Evolutionary conservation across 2,888 invertebrate species (phyloP).

Genomic region (Bembecia ichneumoniformis): DNA sequence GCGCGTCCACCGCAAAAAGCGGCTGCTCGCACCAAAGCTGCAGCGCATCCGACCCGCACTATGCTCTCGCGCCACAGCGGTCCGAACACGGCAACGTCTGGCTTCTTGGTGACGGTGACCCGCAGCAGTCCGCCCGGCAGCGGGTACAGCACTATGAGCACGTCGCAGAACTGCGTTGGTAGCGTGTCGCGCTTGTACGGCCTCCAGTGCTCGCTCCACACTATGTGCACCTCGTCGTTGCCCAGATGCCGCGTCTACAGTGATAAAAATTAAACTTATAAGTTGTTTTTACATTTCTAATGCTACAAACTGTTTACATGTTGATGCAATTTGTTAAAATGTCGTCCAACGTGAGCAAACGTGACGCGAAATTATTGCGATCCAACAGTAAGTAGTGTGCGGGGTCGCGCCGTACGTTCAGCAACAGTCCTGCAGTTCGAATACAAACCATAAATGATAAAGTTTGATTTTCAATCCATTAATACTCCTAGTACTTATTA

Average conservation of each 20-base stretch:
- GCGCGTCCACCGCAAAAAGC: slow-evolving; percentile 93
- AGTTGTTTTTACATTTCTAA: too few relatives aligned
- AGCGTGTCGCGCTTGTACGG: slow-evolving; percentile 97
- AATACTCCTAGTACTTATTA: too few relatives aligned
- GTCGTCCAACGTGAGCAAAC: background rate
- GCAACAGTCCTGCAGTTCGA: too few relatives aligned
- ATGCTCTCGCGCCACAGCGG: slow-evolving; percentile 94
- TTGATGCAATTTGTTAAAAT: background rate
- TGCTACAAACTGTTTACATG: too few relatives aligned
- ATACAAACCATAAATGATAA: too few relatives aligned
- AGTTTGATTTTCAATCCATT: too few relatives aligned
- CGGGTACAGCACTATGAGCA: slow-evolving; percentile 96
- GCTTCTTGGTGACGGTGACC: slow-evolving; percentile 89
- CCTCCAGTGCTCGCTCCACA: slow-evolving; percentile 98
- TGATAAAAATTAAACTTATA: slow-evolving; percentile 3
- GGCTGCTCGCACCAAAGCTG: slow-evolving; percentile 88
- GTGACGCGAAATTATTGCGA: too few relatives aligned
- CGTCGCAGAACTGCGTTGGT: slow-evolving; percentile 99
- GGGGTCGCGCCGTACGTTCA: too few relatives aligned
- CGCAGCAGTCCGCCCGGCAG: slow-evolving; percentile 88
- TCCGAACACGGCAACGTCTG: slow-evolving; percentile 89
- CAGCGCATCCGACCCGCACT: slow-evolving; percentile 73
- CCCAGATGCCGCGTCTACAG: slow-evolving; percentile 89
- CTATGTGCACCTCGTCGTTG: slow-evolving; percentile 98
- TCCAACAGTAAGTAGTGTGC: too few relatives aligned